Conservation (phyloP, 2,113 vertebrate species). For the Trinectes maculatus region DNA sequence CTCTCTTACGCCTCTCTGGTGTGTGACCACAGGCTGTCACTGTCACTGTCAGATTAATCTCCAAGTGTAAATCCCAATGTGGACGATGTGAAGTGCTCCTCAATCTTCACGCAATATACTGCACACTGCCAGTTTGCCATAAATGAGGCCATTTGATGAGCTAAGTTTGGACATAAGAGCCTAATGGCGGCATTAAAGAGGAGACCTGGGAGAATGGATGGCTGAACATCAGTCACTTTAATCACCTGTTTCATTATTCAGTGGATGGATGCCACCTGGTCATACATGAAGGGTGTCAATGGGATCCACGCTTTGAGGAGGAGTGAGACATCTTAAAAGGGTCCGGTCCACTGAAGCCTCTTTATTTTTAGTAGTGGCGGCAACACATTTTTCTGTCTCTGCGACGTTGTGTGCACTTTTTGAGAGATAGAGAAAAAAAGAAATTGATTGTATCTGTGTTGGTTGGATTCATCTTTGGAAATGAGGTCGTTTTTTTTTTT, state of each 20-base stretch:
- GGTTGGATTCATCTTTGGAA: conserved; percentile 62
- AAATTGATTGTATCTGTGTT: conserved; percentile 64
- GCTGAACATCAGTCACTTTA: conserved; percentile 78
- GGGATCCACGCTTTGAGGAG: conserved; percentile 39
- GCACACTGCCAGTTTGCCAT: conserved; percentile 59
- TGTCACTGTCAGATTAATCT: conserved; percentile 41
- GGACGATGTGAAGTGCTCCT: conserved; percentile 64
- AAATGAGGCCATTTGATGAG: conserved; percentile 78
- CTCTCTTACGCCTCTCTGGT: background rate
- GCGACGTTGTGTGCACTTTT: conserved; percentile 34
- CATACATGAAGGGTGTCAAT: conserved; percentile 74
- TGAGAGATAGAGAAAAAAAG: conserved; percentile 61
- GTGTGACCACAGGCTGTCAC: conserved; percentile 27
- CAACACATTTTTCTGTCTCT: conserved; percentile 43
- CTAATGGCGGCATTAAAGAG: conserved; percentile 74
- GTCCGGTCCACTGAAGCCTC: conserved; percentile 40
- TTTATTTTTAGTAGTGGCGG: conserved; percentile 43
- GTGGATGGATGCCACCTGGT: conserved; percentile 72
- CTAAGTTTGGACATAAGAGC: conserved; percentile 78
- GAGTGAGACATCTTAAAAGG: conserved; percentile 29
- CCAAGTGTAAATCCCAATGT: conserved; percentile 51
- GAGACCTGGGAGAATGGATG: conserved; percentile 71
- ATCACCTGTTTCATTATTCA: conserved; percentile 81
- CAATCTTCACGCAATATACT: conserved; percentile 62
- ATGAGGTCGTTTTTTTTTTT: conserved; percentile 66